Evolutionary conservation across 37 sponge, comb jelly and placozoan genomes (phyloP).

Genomic region (Bolinopsis microptera): DNA sequence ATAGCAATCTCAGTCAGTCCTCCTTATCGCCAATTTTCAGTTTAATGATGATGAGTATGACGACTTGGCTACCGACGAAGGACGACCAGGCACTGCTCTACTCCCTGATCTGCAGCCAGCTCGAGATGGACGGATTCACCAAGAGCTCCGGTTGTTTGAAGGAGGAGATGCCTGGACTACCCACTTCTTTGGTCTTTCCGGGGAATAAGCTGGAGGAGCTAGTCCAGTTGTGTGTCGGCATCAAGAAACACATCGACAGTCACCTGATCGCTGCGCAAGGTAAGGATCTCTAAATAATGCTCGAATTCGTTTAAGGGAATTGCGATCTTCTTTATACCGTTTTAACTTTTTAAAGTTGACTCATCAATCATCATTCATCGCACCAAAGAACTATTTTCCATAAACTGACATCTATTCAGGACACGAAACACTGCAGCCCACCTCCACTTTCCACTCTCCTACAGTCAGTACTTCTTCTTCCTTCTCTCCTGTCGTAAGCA

Average conservation of each 20-base stretch:
- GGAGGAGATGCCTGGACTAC: background rate
- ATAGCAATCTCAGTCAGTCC: no score
- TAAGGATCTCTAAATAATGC: background rate
- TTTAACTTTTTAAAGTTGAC: no score
- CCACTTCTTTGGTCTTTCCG: background rate
- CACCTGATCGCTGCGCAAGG: background rate
- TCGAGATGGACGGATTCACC: constrained; percentile 11
- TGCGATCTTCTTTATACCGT: no score
- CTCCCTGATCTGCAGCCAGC: background rate
- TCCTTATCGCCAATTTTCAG: background rate
- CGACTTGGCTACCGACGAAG: background rate
- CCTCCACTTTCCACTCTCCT: no score
- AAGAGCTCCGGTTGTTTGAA: background rate
- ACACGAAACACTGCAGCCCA: no score
- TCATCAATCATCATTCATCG: no score
- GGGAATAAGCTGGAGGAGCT: background rate
- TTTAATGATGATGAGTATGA: background rate
- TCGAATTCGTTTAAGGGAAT: no score
- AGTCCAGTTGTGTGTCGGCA: background rate
- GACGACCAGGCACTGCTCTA: background rate
- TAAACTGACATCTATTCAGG: no score
- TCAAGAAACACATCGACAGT: background rate
- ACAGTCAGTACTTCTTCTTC: no score
- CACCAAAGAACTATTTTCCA: no score
- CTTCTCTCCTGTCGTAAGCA: no score